phyloP scores from a whole-genome alignment of 2,888 invertebrate species.

The Drosophila imparisetae region DNA sequence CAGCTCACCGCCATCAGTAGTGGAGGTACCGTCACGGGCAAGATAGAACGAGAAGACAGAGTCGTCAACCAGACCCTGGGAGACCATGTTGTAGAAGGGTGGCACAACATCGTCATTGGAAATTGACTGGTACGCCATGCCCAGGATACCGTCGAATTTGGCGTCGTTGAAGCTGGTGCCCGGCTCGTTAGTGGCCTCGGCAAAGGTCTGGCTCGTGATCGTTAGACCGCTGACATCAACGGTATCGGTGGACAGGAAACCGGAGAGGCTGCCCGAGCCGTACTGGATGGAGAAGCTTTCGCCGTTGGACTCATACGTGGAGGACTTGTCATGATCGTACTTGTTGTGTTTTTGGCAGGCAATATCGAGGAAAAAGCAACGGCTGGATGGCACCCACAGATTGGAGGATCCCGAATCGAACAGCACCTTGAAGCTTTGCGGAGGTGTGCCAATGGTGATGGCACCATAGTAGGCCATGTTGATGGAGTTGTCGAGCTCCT shows the following conservation, averaged over 20 bases:
- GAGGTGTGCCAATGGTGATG: constrained; percentile 95
- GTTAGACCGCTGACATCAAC: constrained; percentile 89
- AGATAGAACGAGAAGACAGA: constrained; percentile 97
- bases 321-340: constrained; percentile 94
- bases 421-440: constrained; percentile 95
- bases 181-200: constrained; percentile 97
- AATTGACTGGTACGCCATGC: constrained; percentile 94
- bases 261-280: constrained; percentile 97
- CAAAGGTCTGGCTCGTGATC: constrained; percentile 93
- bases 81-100: constrained; percentile 95
- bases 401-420: constrained; percentile 99
- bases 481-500: constrained; percentile 91
- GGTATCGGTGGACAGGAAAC: constrained; percentile 95
- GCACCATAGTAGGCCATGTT: constrained; percentile 98
- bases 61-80: constrained; percentile 88
- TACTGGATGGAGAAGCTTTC: constrained; percentile 96
- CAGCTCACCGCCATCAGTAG: constrained; percentile 88
- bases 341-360: constrained; percentile 98
- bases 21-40: constrained; percentile 87
- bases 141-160: constrained; percentile 98
- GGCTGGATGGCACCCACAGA: constrained; percentile 98
- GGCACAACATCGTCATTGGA: constrained; percentile 95
- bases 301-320: constrained; percentile 93
- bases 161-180: constrained; percentile 97
- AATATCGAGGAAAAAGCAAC: constrained; percentile 90